Evolutionary conservation across 2,113 vertebrate species (phyloP).

Genomic region (Dasyurus viverrinus): DNA sequence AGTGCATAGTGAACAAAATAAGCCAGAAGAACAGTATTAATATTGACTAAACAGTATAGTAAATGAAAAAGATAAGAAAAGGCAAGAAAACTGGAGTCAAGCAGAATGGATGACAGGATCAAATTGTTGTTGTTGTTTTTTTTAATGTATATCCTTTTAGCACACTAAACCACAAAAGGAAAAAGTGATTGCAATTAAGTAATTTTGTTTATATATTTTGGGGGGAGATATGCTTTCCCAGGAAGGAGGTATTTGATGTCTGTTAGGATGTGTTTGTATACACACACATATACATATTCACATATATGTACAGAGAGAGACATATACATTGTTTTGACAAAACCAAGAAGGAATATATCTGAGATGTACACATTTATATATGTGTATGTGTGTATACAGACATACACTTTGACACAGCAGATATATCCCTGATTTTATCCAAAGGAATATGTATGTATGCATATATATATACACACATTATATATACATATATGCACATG

Average conservation of each 20-base stretch:
- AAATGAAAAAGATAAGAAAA: not conserved
- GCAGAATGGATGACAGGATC: not conserved
- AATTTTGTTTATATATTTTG: not conserved
- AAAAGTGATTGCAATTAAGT: not conserved
- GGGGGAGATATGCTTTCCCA: not conserved
- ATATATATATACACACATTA: no score
- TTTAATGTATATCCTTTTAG: not conserved
- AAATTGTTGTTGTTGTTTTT: not conserved
- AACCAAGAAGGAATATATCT: not conserved
- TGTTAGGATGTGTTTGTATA: not conserved
- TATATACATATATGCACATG: not conserved
- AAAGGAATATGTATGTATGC: not conserved
- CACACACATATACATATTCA: not conserved
- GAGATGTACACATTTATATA: no score
- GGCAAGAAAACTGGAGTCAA: not conserved
- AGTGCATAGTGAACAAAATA: not conserved
- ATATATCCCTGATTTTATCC: not conserved
- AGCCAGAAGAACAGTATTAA: not conserved
- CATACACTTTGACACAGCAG: not conserved
- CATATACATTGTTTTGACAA: constrained; percentile 9
- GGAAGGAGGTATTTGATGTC: not conserved
- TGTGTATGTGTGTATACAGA: not conserved
- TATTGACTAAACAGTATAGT: not conserved
- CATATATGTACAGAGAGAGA: not conserved
- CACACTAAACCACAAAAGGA: not conserved